A percentile compares a stretch with the other conserved stretches of the same genome.
Conservation (phyloP, 2,113 vertebrate genomes). For the Grallaria varia region DNA sequence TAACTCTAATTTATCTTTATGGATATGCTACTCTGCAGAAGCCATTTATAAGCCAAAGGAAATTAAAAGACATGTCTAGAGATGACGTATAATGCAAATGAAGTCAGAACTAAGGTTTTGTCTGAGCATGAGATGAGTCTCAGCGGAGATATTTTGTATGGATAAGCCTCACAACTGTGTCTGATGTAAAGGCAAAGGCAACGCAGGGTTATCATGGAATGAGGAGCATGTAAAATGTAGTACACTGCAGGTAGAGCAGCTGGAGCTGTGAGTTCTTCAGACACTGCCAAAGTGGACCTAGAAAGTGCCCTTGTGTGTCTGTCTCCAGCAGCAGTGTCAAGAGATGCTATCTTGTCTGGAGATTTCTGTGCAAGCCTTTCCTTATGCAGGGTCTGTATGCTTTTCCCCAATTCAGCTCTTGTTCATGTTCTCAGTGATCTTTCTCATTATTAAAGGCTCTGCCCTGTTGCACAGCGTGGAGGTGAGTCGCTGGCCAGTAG, state of each 20-base stretch:
- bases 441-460: not conserved
- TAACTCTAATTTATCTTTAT: not conserved
- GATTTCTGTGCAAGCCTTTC: not conserved
- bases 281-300: not conserved
- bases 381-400: not conserved
- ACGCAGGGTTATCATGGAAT: not conserved
- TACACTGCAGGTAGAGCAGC: not conserved
- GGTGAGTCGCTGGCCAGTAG: rapidly evolving
- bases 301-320: not conserved
- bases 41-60: not conserved
- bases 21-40: not conserved
- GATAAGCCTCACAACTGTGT: not conserved
- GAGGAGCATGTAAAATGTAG: not conserved
- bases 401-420: not conserved
- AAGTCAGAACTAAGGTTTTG: not conserved
- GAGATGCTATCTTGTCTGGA: rapidly evolving
- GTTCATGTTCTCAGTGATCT: not conserved
- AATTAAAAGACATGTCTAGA: not conserved
- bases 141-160: not conserved
- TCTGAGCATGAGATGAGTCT: not conserved
- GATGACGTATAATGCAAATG: not conserved
- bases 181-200: not conserved
- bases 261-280: not conserved
- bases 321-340: not conserved
- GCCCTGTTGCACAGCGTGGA: rapidly evolving